A percentile compares a stretch with the other conserved stretches of the same genome.
Evolutionary conservation across 2,888 invertebrate species (phyloP).

Genomic region (Bedellia somnulentella): DNA sequence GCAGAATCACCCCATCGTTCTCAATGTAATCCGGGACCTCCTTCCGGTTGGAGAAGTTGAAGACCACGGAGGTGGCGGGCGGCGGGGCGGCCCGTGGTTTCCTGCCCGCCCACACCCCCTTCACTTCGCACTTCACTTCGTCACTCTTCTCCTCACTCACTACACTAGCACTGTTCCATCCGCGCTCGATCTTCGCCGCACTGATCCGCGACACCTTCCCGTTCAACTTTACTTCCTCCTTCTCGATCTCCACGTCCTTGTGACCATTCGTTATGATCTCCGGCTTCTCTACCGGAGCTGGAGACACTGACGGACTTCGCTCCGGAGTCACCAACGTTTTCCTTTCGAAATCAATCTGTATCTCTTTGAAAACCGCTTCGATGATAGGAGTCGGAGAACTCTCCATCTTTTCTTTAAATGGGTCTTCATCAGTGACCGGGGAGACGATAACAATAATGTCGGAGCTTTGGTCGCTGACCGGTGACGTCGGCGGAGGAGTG

Average conservation of each 20-base stretch:
- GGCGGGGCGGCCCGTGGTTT: slow-evolving; percentile 34
- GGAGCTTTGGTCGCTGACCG: slow-evolving; percentile 13
- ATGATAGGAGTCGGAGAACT: not conserved
- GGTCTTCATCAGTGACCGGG: too few relatives aligned
- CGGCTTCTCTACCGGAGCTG: slow-evolving; percentile 15
- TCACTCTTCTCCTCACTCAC: not conserved
- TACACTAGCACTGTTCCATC: not conserved
- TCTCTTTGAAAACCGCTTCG: too few relatives aligned
- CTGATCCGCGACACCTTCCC: not conserved
- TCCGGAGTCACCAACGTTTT: slow-evolving; percentile 18
- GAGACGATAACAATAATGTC: too few relatives aligned
- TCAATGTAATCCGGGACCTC: slow-evolving; percentile 91
- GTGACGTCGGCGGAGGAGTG: slow-evolving; percentile 13
- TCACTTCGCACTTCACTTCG: slow-evolving; percentile 5
- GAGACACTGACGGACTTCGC: slow-evolving; percentile 16
- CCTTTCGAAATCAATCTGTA: too few relatives aligned
- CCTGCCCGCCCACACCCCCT: slow-evolving; percentile 13
- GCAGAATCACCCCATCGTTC: slow-evolving; percentile 79
- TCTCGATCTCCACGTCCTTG: not conserved
- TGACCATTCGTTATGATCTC: slow-evolving; percentile 1
- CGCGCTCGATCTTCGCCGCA: not conserved
- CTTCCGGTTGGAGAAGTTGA: slow-evolving; percentile 83
- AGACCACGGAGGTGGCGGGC: slow-evolving; percentile 74
- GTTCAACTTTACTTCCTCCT: not conserved
- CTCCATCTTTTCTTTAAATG: not conserved